A percentile compares a stretch with the other conserved stretches of the same genome.
Evolutionary conservation across 1,140 invertebrate species (phyloP).

Genomic region (Dendroctonus ponderosae): DNA sequence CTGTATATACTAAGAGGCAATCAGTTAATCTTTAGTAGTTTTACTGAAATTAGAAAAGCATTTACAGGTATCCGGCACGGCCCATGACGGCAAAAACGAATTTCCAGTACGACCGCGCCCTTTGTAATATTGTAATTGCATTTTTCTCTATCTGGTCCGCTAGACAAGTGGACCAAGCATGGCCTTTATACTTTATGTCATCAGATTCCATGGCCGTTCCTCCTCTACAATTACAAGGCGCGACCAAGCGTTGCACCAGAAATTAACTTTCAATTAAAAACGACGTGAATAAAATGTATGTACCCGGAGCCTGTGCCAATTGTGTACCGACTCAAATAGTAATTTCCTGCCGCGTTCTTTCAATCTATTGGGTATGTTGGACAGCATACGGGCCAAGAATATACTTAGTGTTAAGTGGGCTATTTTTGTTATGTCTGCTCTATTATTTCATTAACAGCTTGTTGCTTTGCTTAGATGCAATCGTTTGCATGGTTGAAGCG

Average conservation of each 20-base stretch:
- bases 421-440: slow-evolving; percentile 1
- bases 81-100: neutral
- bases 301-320: slow-evolving; percentile 31
- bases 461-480: no score
- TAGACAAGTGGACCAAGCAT: slow-evolving; percentile 14
- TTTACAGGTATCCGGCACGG: no score
- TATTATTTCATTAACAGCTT: no score
- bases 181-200: slow-evolving; percentile 22
- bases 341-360: slow-evolving; percentile 27
- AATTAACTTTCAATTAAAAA: slow-evolving; percentile 33
- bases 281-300: slow-evolving; percentile 29
- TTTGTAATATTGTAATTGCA: slow-evolving; percentile 6
- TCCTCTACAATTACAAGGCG: slow-evolving; percentile 29
- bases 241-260: slow-evolving; percentile 26
- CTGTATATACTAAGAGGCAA: no score
- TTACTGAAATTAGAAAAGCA: no score
- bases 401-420: slow-evolving; percentile 7
- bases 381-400: slow-evolving; percentile 24
- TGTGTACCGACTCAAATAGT: slow-evolving; percentile 27
- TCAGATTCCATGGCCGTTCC: slow-evolving; percentile 15
- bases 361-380: slow-evolving; percentile 10
- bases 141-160: slow-evolving; percentile 7
- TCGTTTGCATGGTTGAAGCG: no score
- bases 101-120: slow-evolving; percentile 1
- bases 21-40: no score